Conservation (phyloP, 2,113 vertebrate genomes). For the Scytalopus superciliaris region DNA sequence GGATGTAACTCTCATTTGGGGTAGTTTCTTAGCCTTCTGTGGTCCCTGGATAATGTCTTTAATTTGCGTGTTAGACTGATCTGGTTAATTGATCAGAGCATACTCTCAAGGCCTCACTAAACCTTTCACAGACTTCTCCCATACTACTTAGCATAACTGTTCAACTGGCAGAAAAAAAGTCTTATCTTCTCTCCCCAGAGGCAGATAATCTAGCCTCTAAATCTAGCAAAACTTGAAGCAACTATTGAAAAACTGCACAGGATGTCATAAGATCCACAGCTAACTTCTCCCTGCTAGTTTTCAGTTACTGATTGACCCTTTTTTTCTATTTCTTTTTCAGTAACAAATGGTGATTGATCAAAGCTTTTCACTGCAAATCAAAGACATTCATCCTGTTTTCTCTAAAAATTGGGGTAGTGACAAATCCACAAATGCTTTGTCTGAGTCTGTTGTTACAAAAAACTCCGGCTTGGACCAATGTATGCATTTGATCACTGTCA, state of each 20-base stretch:
- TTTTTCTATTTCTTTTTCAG: not conserved
- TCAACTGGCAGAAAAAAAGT: not conserved
- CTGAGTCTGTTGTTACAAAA: not conserved
- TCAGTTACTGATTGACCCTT: not conserved
- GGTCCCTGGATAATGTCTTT: not conserved
- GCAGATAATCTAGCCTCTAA: not conserved
- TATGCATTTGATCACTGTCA: not conserved
- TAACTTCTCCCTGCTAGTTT: not conserved
- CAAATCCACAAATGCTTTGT: not conserved
- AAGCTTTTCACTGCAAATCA: conserved; percentile 43
- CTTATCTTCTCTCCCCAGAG: not conserved
- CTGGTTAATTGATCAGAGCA: not conserved
- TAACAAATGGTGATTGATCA: conserved; percentile 21
- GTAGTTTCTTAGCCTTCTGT: not conserved
- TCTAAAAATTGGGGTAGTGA: not conserved
- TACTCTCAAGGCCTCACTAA: not conserved
- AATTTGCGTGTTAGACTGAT: not conserved
- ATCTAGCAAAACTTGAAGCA: not conserved
- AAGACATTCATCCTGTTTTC: conserved; percentile 25
- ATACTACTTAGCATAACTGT: not conserved
- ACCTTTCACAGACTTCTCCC: not conserved
- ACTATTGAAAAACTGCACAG: not conserved
- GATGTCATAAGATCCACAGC: not conserved
- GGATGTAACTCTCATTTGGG: not conserved
- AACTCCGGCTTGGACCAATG: not conserved